Conservation (phyloP, 2,113 vertebrate genomes). For the Melanerpes formicivorus region DNA sequence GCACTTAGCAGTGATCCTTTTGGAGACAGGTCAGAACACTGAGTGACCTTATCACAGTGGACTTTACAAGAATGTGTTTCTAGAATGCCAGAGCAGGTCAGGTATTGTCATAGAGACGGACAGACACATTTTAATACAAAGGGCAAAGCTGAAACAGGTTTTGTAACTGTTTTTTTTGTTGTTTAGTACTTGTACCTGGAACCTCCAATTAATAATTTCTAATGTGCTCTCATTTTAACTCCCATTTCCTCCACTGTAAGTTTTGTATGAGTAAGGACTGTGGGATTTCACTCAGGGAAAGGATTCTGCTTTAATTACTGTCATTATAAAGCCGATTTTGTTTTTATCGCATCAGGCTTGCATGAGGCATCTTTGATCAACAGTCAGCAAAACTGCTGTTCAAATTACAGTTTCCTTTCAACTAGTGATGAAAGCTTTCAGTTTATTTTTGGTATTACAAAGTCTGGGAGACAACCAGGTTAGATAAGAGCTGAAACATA, state of each 20-base stretch:
- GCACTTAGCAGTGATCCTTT: background rate
- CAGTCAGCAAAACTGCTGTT: conserved; percentile 40
- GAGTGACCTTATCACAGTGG: background rate
- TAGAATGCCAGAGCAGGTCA: background rate
- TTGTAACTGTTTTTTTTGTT: background rate
- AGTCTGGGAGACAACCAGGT: conserved; percentile 12
- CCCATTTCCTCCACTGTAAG: background rate
- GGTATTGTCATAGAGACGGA: background rate
- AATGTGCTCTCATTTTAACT: background rate
- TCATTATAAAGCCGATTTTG: conserved; percentile 25
- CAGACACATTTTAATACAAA: background rate
- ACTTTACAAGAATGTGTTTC: background rate
- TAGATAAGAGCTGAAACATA: conserved; percentile 43
- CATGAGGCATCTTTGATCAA: conserved; percentile 46
- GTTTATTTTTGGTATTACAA: conserved; percentile 46
- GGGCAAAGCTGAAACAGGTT: background rate
- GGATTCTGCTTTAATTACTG: conserved; percentile 38
- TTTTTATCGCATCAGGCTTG: background rate
- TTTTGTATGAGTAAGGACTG: background rate
- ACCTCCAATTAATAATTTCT: background rate
- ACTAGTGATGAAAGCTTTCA: conserved; percentile 41
- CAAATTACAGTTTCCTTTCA: conserved; percentile 55
- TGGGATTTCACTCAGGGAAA: conserved; percentile 12
- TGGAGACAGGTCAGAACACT: background rate
- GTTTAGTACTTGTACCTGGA: background rate